phyloP scores from a whole-genome alignment of 2,797 vertebrate genomes.

The Hyperoplus lanceolatus region DNA sequence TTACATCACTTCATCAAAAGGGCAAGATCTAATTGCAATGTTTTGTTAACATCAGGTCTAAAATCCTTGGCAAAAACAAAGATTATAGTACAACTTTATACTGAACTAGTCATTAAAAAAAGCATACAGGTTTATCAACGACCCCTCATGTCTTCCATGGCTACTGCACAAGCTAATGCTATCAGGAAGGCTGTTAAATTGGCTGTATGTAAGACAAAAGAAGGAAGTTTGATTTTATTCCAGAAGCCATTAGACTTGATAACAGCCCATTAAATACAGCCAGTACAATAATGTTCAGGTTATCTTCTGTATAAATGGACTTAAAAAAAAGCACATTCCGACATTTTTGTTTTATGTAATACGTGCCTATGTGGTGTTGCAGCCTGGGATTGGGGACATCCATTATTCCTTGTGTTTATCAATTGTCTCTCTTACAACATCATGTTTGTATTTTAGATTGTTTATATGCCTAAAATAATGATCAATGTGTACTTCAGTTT shows the following conservation, averaged over 20 bases:
- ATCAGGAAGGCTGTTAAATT: neutral
- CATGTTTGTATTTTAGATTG: neutral
- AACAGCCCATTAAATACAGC: too few species aligned
- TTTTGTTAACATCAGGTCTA: neutral
- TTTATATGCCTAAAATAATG: neutral
- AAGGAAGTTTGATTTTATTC: too few species aligned
- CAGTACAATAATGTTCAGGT: neutral
- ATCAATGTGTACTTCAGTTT: neutral
- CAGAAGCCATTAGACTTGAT: too few species aligned
- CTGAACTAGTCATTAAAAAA: neutral
- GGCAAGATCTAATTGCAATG: neutral
- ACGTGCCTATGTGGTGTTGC: neutral
- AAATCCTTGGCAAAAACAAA: neutral
- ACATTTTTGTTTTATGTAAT: neutral
- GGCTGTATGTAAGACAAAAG: neutral
- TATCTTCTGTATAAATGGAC: neutral
- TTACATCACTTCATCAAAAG: neutral
- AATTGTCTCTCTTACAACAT: neutral
- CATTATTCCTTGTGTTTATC: neutral
- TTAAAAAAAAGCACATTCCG: neutral
- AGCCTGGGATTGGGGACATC: neutral
- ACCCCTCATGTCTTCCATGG: neutral
- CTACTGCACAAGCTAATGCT: neutral
- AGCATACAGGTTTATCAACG: neutral
- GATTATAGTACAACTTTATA: neutral